phyloP scores from a whole-genome alignment of 1,140 invertebrate species.

The Oreohelix idahoensis region DNA sequence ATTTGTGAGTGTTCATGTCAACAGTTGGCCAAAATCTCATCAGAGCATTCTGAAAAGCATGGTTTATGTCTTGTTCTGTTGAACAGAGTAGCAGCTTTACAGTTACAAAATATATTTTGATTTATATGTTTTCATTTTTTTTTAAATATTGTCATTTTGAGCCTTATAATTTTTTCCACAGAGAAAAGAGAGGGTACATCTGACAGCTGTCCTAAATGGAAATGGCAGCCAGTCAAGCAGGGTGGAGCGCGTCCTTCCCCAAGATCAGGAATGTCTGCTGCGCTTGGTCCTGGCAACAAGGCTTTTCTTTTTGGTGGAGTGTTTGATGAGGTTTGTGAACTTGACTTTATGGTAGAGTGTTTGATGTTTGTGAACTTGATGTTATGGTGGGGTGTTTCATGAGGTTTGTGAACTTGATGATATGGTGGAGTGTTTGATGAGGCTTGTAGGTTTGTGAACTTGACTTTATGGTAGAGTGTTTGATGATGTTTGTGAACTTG shows the following conservation, averaged over 20 bases:
- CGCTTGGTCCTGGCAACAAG: conserved; percentile 75
- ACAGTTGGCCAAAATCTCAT: too few species aligned
- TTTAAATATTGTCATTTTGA: not conserved
- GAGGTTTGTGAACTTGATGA: not conserved
- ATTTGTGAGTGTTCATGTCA: too few species aligned
- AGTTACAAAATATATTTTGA: too few species aligned
- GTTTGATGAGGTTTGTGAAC: conserved; percentile 75
- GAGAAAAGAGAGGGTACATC: conserved; percentile 42
- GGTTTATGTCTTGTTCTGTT: too few species aligned
- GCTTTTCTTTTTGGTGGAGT: conserved; percentile 87
- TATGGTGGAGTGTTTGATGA: not conserved
- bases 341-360: not conserved
- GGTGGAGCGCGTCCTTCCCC: conserved; percentile 79
- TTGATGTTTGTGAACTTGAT: not conserved
- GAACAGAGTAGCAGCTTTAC: too few species aligned
- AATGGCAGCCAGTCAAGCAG: conserved; percentile 83
- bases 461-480: conserved; percentile 6
- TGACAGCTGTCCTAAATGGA: conserved; percentile 77
- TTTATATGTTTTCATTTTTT: too few species aligned
- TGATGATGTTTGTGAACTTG: not conserved
- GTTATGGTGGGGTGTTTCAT: not conserved
- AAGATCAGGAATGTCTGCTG: conserved; percentile 80
- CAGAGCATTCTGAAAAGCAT: too few species aligned
- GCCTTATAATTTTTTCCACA: not conserved
- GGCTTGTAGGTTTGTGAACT: not conserved